These are phyloP conservation scores for Tetramorium simillimum DNA, from an alignment of 1,140 invertebrate genomes.

Conservation along the genomic window DNA sequence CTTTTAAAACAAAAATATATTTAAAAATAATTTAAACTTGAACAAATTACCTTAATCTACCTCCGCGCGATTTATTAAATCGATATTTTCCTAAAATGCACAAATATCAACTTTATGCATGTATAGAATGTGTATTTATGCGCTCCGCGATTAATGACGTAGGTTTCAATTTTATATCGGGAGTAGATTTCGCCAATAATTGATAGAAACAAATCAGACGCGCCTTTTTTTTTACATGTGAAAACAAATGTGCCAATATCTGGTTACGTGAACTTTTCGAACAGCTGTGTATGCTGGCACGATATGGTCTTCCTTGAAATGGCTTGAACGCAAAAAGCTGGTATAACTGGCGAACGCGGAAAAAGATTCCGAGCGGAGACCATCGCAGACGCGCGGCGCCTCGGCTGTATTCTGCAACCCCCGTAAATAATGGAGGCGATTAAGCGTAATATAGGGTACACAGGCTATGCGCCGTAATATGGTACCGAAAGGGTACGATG, in stretches of 20 bases:
- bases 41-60: conserved; percentile 2
- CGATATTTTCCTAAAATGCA: neutral
- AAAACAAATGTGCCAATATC: conserved; percentile 48
- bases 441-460: conserved; percentile 63
- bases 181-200: conserved; percentile 22
- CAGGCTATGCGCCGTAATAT: conserved; percentile 60
- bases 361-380: conserved; percentile 32
- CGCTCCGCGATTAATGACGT: conserved; percentile 14
- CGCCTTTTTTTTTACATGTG: neutral
- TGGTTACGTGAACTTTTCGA: conserved; percentile 16
- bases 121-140: neutral
- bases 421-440: conserved; percentile 78
- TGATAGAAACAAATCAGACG: conserved; percentile 27
- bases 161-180: conserved; percentile 32
- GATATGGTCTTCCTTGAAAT: conserved; percentile 30
- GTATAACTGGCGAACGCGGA: conserved; percentile 21
- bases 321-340: conserved; percentile 19
- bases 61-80: neutral
- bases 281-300: conserved; percentile 20
- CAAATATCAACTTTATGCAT: conserved; percentile 14
- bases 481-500: conserved; percentile 57
- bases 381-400: conserved; percentile 50
- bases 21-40: neutral
- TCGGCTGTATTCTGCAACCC: conserved; percentile 61
- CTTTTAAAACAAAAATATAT: neutral